These are phyloP conservation scores for Coenobita brevimanus DNA, from an alignment of 1,140 invertebrate genomes.

Conservation along the genomic window DNA sequence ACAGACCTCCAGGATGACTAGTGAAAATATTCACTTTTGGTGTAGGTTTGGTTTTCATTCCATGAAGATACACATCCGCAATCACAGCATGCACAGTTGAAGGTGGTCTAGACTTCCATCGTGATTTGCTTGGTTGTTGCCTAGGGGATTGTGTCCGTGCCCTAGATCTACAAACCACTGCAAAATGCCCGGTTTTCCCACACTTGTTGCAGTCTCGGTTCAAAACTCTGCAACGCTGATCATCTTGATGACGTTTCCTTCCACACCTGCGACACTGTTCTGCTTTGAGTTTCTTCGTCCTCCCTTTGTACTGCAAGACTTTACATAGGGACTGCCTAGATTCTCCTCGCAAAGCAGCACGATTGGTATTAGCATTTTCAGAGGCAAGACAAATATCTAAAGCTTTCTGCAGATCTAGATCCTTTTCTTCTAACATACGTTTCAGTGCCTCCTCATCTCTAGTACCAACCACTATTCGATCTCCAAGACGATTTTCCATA, in stretches of 20 bases:
- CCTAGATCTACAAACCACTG: neutral
- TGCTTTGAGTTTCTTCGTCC: neutral
- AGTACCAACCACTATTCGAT: slow-evolving; percentile 27
- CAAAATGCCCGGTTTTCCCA: neutral
- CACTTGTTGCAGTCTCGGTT: neutral
- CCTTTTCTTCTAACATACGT: slow-evolving; percentile 19
- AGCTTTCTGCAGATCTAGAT: neutral
- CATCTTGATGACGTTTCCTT: neutral
- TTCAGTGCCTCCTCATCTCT: slow-evolving; percentile 23
- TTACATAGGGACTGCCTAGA: neutral
- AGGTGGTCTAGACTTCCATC: neutral
- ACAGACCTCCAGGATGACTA: neutral
- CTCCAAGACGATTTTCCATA: slow-evolving; percentile 7
- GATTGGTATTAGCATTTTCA: slow-evolving; percentile 9
- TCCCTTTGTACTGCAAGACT: neutral
- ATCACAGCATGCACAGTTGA: neutral
- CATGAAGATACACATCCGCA: neutral
- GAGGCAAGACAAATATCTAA: slow-evolving; percentile 22
- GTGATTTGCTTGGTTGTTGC: neutral
- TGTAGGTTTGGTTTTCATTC: neutral
- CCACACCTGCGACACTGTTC: neutral
- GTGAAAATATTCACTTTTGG: neutral
- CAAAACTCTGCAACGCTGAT: neutral
- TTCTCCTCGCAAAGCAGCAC: neutral
- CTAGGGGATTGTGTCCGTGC: too few relatives aligned